Conservation (phyloP, 1,140 invertebrate genomes). For the Brachionus rubens region DNA sequence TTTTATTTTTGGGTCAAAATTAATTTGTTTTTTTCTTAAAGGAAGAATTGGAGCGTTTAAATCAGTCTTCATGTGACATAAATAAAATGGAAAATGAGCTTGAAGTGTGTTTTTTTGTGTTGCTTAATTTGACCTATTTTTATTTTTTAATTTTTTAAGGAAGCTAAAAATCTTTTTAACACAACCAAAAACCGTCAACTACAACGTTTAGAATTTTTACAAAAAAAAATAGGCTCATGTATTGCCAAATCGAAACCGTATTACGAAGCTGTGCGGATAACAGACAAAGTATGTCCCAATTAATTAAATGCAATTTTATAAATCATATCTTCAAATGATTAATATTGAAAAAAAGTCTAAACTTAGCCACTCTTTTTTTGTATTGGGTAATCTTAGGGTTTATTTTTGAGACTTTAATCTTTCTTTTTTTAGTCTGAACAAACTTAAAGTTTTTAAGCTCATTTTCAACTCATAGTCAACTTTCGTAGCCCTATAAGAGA, state of each 20-base stretch:
- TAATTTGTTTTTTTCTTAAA: constrained; percentile 55
- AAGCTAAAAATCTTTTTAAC: constrained; percentile 76
- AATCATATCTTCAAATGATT: neutral
- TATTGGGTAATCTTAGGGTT: too few relatives aligned
- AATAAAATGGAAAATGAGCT: constrained; percentile 88
- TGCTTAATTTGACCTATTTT: neutral
- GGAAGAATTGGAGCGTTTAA: constrained; percentile 84
- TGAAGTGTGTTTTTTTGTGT: constrained; percentile 70
- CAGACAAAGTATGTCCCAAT: constrained; percentile 61
- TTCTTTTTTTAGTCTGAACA: too few relatives aligned
- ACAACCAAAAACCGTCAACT: constrained; percentile 79
- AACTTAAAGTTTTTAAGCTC: too few relatives aligned
- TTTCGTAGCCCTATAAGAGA: too few relatives aligned
- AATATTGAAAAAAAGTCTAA: neutral
- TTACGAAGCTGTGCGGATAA: constrained; percentile 73
- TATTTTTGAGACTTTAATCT: too few relatives aligned
- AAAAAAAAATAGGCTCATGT: constrained; percentile 77
- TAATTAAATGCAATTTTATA: neutral
- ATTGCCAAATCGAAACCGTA: constrained; percentile 86
- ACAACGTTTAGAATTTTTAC: constrained; percentile 73
- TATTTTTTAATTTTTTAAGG: constrained; percentile 63
- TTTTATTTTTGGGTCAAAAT: neutral
- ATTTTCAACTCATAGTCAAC: too few relatives aligned
- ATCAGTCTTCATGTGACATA: constrained; percentile 85
- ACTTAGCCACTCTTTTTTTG: too few relatives aligned